Base-by-base conservation (phyloP, 2,113 vertebrate genomes). In the Mobula birostris region DNA sequence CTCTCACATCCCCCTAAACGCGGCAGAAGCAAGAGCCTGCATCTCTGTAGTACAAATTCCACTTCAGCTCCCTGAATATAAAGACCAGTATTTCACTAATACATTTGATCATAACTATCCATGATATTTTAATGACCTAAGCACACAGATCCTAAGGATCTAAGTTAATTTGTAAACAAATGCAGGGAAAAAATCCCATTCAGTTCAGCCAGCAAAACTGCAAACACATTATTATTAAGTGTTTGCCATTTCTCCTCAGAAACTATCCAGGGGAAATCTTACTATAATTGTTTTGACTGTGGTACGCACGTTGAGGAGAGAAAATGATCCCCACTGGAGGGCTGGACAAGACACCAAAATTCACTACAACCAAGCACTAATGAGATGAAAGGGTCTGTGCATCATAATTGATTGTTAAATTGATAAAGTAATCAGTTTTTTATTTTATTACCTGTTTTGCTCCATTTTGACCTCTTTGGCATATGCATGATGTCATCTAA, bases 381-480 rank as follows among this genome's bases (percentile, higher is more conserved):
- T 90, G 85, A 90, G 85, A 90, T 90, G 85, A 90, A 90, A 74
- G 74, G 40, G 36, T 19, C 68, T 29, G 91, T 74, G 91, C 9
- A 93, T 48, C 21, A 36, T 93, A 93, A 93, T 93, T 93, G 68
- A 74, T 93, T 93, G 72, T 93, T 93, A 74, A 93, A 93, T 93
- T 93, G 91, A 93, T 93, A 93, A 93, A 76, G 74, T 93, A 93
- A 93, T 93, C 66, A 93, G 91, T 76, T 40, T 40, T 93, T 93
- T 36, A 93, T 93, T 93, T 93, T 74, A 93, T 93, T 93, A 93
- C 68, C 70, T 93, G 91, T 74, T 93, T 93, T 93, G 91, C 91
- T 74, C 70, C 24, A 56, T 76, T 93, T 93, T 76, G 91, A 93
- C 91, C 91, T 93, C 91, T 74, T 93, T 93, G 56, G 91, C 91